Base-by-base conservation (phyloP, 1,140 invertebrate genomes). In the Anadara kagoshimensis region DNA sequence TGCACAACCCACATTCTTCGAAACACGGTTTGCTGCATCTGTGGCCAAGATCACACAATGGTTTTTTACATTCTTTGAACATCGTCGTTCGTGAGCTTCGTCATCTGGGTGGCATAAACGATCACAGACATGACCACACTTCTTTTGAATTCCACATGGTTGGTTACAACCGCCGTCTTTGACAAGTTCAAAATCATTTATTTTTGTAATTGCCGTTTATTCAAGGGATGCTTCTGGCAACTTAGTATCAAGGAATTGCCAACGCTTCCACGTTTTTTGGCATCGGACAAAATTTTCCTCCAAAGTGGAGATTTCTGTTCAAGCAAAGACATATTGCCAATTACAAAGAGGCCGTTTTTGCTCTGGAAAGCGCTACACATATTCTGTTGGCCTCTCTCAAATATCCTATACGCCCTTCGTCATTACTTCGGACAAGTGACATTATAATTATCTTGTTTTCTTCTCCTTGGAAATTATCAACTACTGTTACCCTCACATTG, bases 361-460 rank as follows among this genome's bases (percentile, higher is more conserved):
- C 95, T 77, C 95, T 88, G 0, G 95, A 96, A 7, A 97, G 87
- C 5, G 95, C 94, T 1, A 97, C 95, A 89, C 94, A 95, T 49
- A 96, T 91, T 61, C 95, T 88, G 89, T 96, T 97, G 51, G 93
- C 91, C 54, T 91, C 92, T 41, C 90, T 91, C 20, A 97, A 85
- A 89, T 96, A 97, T 4, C 95, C 96, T 81, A 96, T 93, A 41
- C 91, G 92, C 16, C 90, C 90, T 5, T 92, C 87, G 1, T 84
- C 70, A 66, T 88, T 89, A 85, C 93, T 95, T 73, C 95, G 90
- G 0, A 97, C 95, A 8, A 97, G 88, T 0, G 95, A 96, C 10
- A 97, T 82, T 4, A 97, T 81, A 70, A 97, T 94, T 44, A 97
- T 95, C 76, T 95, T 93, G 47, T 93, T 94, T 88, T 97, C 95